These are phyloP conservation scores for Drosophila suboccidentalis DNA, from an alignment of 2,888 invertebrate genomes.

Conservation along the genomic window DNA sequence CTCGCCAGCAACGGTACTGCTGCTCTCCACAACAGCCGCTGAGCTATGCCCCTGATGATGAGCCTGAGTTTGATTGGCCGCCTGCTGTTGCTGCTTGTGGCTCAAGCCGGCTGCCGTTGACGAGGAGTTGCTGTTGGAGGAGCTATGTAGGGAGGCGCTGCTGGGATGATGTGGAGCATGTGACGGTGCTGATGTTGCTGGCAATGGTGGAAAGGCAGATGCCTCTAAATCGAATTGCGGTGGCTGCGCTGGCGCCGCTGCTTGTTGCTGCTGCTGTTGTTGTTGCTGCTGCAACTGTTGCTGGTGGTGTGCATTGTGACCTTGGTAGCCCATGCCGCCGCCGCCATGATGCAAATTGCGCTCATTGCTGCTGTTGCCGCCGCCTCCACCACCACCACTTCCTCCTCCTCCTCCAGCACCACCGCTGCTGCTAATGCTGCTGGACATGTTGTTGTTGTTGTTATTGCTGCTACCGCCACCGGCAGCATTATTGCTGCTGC, in stretches of 20 bases:
- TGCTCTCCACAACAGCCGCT: slow-evolving; percentile 29
- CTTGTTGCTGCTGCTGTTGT: slow-evolving; percentile 81
- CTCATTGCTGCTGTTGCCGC: slow-evolving; percentile 49
- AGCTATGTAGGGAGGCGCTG: slow-evolving; percentile 60
- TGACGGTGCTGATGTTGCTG: slow-evolving; percentile 86
- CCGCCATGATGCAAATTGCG: slow-evolving; percentile 58
- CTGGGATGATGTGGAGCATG: slow-evolving; percentile 53
- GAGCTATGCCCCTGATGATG: slow-evolving; percentile 75
- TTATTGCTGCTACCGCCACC: slow-evolving; percentile 6
- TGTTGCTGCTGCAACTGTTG: slow-evolving; percentile 74
- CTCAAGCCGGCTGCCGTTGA: slow-evolving; percentile 28
- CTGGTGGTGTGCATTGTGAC: slow-evolving; percentile 76
- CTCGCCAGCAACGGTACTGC: slow-evolving; percentile 43
- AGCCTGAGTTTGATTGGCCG: slow-evolving; percentile 48
- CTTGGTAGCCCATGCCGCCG: slow-evolving; percentile 69
- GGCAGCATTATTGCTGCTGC: slow-evolving; percentile 33
- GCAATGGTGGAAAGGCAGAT: slow-evolving; percentile 92
- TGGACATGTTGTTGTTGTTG: slow-evolving; percentile 53
- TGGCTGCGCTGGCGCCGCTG: slow-evolving; percentile 85
- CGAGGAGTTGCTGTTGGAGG: slow-evolving; percentile 45
- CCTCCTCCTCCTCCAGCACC: slow-evolving; percentile 36
- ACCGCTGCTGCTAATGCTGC: slow-evolving; percentile 40
- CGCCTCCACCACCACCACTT: slow-evolving; percentile 43
- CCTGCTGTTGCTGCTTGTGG: slow-evolving; percentile 34
- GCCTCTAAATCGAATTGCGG: slow-evolving; percentile 92